Base-by-base conservation (phyloP, 2,113 vertebrate species). In the Callipepla squamata region DNA sequence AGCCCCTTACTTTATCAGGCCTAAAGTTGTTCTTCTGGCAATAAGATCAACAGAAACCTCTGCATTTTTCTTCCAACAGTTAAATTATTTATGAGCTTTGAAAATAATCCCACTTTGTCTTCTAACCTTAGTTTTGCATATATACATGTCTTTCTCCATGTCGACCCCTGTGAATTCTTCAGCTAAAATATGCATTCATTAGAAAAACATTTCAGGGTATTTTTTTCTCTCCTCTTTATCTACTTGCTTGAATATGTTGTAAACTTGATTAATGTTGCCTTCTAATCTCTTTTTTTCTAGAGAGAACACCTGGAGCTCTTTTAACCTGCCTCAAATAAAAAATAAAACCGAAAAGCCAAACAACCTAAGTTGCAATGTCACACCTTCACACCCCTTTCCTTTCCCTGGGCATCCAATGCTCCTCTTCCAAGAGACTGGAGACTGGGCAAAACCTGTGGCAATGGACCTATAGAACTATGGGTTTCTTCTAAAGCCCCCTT, bases 181-280 rank as follows among this genome's bases (percentile, higher is more conserved):
- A 78, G 70, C 74, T 87, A 92, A 94, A 96, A 92, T 92, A 95
- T 77, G 92, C 90, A 85, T 90, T 96, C 92, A 86, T 95, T 97
- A 94, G 68, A 92, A 93, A 97, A 95, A 87, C 58, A 89, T 95
- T 93, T 90, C 80, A 85, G 85, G 19, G 51, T 67, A 30, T 51
- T 86, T 96, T 93, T 85, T 94, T 57, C 84, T 86, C 78, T 65
- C 76, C 74, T 78, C 83, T 92, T 95, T 96, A 93, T 95, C 95
- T 95, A n/a, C 86, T 95, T 92, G 82, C 95, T 96, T 97, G 94
- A 97, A 95, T 96, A 94, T 89, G 88, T 94, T 90, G 94, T 94
- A 94, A 95, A 94, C 92, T 94, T 96, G 97, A 97, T 97, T 97
- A 96, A 97, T 96, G 96, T 94, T 94, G 86, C 93, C 81, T 97